Conservation (phyloP, 2,888 invertebrate species). For the Melanophora roralis region DNA sequence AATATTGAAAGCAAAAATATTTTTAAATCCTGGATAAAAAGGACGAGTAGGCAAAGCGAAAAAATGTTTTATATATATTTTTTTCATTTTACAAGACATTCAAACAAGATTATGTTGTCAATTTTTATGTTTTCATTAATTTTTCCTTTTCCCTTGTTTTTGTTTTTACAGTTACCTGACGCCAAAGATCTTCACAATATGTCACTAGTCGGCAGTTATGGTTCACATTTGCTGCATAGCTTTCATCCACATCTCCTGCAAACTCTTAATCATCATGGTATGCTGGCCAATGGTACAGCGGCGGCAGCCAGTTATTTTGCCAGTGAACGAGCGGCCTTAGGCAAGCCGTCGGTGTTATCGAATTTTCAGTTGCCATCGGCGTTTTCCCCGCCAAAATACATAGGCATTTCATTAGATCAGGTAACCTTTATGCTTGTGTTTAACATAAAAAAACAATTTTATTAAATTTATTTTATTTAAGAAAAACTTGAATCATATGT, state of each 20-base stretch:
- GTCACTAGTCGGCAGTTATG: constrained; percentile 83
- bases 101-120: constrained; percentile 28
- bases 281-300: constrained; percentile 78
- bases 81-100: background rate
- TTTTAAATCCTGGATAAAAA: background rate
- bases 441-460: too few species aligned
- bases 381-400: constrained; percentile 84
- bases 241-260: constrained; percentile 85
- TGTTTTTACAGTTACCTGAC: constrained; percentile 76
- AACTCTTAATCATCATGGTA: constrained; percentile 81
- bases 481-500: too few species aligned
- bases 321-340: constrained; percentile 77
- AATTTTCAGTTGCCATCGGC: constrained; percentile 85
- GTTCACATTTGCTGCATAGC: constrained; percentile 84
- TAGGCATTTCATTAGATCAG: constrained; percentile 77
- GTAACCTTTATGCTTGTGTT: too few species aligned
- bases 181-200: constrained; percentile 82
- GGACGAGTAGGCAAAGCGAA: constrained; percentile 19
- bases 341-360: constrained; percentile 80
- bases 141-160: background rate
- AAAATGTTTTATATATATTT: background rate
- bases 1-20: constrained; percentile 3
- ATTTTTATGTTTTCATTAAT: background rate
- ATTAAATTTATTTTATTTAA: too few species aligned
- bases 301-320: constrained; percentile 74